phyloP scores from a whole-genome alignment of 92 coral and sea anemone species.

The Epizoanthus stellaris region DNA sequence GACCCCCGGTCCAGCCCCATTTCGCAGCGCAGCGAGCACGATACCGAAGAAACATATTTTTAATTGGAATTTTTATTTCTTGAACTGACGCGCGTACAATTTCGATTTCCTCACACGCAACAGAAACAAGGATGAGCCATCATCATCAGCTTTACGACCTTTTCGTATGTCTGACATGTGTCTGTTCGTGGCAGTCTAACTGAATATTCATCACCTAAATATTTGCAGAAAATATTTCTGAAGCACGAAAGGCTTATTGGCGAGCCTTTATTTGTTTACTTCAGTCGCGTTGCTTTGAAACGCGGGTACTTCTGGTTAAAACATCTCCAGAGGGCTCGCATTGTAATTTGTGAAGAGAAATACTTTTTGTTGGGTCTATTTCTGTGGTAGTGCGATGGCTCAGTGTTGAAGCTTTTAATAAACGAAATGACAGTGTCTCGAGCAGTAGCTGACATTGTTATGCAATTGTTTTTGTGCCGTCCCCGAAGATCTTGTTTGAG shows the following conservation, averaged over 20 bases:
- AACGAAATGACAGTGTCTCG: too few relatives aligned
- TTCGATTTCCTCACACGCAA: too few relatives aligned
- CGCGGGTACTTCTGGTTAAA: background rate
- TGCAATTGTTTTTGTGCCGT: too few relatives aligned
- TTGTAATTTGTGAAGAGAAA: background rate
- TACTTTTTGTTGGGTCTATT: background rate
- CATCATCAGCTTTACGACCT: background rate
- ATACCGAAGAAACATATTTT: too few relatives aligned
- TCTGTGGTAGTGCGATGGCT: background rate
- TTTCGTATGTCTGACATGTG: background rate
- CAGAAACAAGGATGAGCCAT: too few relatives aligned
- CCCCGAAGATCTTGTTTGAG: too few relatives aligned
- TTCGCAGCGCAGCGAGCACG: too few relatives aligned
- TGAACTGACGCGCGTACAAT: too few relatives aligned
- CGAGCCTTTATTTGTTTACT: background rate
- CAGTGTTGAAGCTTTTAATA: too few relatives aligned
- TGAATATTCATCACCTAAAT: background rate
- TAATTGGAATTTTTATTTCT: too few relatives aligned
- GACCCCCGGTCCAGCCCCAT: too few relatives aligned
- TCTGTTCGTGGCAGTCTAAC: background rate
- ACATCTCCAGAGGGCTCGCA: background rate
- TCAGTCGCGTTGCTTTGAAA: background rate
- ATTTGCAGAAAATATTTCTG: background rate
- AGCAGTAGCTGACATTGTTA: too few relatives aligned
- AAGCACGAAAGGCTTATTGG: background rate